A percentile compares a stretch with the other conserved stretches of the same genome.
phyloP scores from a whole-genome alignment of 2,888 invertebrate species.

The Orchesella flavescens region DNA sequence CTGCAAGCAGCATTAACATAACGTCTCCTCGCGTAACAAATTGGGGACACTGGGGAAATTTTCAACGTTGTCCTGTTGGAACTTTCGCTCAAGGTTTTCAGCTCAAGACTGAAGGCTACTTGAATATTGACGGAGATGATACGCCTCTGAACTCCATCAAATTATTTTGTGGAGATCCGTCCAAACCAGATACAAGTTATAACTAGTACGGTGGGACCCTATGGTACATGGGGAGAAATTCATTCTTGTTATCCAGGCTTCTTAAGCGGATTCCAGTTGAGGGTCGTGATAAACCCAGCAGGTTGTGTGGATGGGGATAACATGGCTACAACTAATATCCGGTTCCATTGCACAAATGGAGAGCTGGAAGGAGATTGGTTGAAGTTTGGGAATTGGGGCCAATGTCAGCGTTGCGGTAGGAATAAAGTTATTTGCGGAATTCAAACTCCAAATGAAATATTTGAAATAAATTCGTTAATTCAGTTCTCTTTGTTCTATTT shows the following conservation, averaged over 20 bases:
- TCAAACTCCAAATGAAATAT: slow-evolving; percentile 54
- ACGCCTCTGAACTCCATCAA: slow-evolving; percentile 19
- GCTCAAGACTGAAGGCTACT: slow-evolving; percentile 24
- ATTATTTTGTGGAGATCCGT: slow-evolving; percentile 38
- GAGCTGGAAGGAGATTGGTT: slow-evolving; percentile 56
- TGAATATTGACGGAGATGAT: slow-evolving; percentile 20
- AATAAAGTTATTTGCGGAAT: slow-evolving; percentile 60
- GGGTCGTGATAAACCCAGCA: not conserved
- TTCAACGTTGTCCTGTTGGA: slow-evolving; percentile 23
- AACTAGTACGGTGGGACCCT: slow-evolving; percentile 13
- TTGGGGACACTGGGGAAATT: slow-evolving; percentile 40
- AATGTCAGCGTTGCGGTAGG: slow-evolving; percentile 26
- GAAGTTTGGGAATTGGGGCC: slow-evolving; percentile 48
- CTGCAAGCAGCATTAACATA: slow-evolving; percentile 14
- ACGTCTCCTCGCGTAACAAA: slow-evolving; percentile 30
- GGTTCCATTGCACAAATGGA: slow-evolving; percentile 23
- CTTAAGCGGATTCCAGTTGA: slow-evolving; percentile 5
- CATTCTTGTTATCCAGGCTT: slow-evolving; percentile 19
- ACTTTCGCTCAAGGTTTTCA: slow-evolving; percentile 38
- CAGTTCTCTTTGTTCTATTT: not conserved
- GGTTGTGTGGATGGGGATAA: slow-evolving; percentile 21
- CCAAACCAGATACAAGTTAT: slow-evolving; percentile 13
- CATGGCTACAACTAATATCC: slow-evolving; percentile 43
- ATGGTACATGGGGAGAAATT: slow-evolving; percentile 35
- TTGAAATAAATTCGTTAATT: no score